Percentiles rank a stretch among this genome's conserved stretches.
These are phyloP conservation scores for Champsocephalus esox DNA, from an alignment of 2,797 vertebrate genomes.

Conservation along the genomic window DNA sequence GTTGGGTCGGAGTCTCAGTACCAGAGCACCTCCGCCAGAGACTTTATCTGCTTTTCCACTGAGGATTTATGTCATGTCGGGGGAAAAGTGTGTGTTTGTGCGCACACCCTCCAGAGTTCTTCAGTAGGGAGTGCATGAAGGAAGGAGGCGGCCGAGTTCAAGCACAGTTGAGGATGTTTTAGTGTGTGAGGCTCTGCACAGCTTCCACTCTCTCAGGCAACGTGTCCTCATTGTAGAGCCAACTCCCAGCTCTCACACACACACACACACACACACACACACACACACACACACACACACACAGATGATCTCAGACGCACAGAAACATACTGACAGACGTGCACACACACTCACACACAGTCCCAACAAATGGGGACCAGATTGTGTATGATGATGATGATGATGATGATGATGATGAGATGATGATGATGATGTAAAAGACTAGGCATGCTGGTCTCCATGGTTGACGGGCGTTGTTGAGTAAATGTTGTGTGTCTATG, in stretches of 20 bases:
- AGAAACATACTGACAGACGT: conserved; percentile 39
- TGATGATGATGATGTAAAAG: conserved; percentile 83
- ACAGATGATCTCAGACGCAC: conserved; percentile 58
- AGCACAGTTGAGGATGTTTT: conserved; percentile 56
- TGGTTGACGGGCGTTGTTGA: conserved; percentile 80
- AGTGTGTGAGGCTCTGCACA: conserved; percentile 44
- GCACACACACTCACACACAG: conserved; percentile 41
- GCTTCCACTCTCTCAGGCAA: conserved; percentile 59
- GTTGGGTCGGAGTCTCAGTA: conserved; percentile 29
- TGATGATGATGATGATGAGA: conserved; percentile 82
- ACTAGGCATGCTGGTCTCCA: conserved; percentile 82
- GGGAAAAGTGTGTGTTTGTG: conserved; percentile 13
- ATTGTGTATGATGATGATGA: conserved; percentile 78
- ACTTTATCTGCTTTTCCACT: conserved; percentile 47
- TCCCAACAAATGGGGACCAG: conserved; percentile 84
- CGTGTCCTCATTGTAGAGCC: conserved; percentile 48
- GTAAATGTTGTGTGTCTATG: conserved; percentile 73
- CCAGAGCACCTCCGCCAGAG: conserved; percentile 12
- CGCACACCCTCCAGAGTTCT: conserved; percentile 20
- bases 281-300: conserved; percentile 20
- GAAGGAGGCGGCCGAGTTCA: conserved; percentile 43
- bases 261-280: conserved; percentile 18
- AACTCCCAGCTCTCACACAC: conserved; percentile 41
- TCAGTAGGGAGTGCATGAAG: conserved; percentile 26
- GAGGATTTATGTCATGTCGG: conserved; percentile 54